Evolutionary conservation across 2,888 invertebrate genomes (phyloP).

Genomic region (Phyllotreta cruciferae): DNA sequence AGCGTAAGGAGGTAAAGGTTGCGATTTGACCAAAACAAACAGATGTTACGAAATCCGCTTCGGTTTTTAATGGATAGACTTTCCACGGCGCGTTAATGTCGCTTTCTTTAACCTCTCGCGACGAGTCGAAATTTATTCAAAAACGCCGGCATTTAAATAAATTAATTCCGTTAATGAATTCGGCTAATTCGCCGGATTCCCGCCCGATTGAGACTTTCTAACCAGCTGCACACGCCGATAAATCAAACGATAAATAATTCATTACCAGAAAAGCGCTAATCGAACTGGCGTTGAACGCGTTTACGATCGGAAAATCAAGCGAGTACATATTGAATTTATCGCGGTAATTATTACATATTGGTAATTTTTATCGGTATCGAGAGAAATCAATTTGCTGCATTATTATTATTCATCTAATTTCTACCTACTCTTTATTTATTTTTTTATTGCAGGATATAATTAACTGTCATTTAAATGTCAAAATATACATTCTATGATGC

Average conservation of each 20-base stretch:
- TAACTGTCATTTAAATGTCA: no score
- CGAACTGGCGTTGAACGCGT: no score
- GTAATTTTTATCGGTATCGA: no score
- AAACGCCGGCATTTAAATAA: not conserved
- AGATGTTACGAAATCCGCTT: constrained; percentile 4
- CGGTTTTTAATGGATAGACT: not conserved
- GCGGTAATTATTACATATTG: no score
- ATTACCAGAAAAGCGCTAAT: no score
- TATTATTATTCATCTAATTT: no score
- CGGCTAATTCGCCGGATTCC: not conserved
- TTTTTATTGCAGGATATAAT: no score
- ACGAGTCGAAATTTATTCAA: constrained; percentile 9
- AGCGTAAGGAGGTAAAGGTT: not conserved
- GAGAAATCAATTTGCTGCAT: no score
- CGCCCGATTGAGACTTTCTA: constrained; percentile 2
- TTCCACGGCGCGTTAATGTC: not conserved
- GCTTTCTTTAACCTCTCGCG: not conserved
- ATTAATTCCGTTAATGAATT: not conserved
- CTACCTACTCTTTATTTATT: no score
- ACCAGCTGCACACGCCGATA: constrained; percentile 9
- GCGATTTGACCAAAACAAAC: not conserved
- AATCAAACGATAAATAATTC: not conserved
- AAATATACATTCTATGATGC: no score
- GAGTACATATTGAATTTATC: no score
- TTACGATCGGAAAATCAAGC: no score